phyloP scores from a whole-genome alignment of 2,113 vertebrate species.

The Romanogobio albipinnatus region DNA sequence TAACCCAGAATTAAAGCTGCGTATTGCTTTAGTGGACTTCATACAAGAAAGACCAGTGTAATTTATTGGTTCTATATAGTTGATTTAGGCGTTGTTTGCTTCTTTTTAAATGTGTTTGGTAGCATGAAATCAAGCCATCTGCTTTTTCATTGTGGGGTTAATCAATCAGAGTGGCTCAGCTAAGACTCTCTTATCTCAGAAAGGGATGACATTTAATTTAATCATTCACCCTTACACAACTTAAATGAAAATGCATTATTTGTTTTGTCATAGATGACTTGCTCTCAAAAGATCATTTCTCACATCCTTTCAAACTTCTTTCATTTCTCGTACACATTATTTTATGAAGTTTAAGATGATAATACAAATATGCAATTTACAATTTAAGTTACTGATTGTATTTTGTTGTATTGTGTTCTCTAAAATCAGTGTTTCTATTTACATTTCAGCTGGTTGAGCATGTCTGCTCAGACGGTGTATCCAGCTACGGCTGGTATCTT shows the following conservation, averaged over 20 bases:
- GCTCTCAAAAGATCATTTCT: neutral
- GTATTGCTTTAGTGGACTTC: neutral
- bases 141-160: neutral
- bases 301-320: neutral
- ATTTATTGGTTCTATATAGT: neutral
- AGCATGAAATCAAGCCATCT: neutral
- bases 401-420: neutral
- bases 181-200: neutral
- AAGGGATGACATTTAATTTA: neutral
- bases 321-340: neutral
- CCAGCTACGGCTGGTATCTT: slow-evolving; percentile 81
- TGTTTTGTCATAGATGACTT: neutral
- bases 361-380: neutral
- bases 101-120: neutral
- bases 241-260: neutral
- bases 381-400: neutral
- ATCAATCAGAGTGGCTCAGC: neutral
- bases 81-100: neutral
- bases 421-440: slow-evolving; percentile 52
- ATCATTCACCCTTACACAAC: neutral
- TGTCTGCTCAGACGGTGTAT: slow-evolving; percentile 89
- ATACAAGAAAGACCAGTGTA: neutral
- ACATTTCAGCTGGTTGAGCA: slow-evolving; percentile 67
- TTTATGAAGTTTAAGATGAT: neutral
- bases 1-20: neutral